phyloP scores from a whole-genome alignment of 2,113 vertebrate species.

The Aepyceros melampus region DNA sequence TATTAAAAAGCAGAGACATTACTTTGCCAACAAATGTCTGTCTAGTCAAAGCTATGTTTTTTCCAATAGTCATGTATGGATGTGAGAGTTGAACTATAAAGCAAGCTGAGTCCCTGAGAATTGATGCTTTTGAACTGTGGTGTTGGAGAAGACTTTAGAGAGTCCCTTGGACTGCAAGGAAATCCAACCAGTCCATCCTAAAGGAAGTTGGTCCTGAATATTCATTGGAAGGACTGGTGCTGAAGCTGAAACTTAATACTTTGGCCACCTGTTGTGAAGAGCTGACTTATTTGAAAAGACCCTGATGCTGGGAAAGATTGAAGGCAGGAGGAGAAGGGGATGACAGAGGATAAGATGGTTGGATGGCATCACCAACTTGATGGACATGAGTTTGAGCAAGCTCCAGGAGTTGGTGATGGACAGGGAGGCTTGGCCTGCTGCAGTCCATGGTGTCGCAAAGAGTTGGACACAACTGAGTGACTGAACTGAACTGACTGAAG shows the following conservation, averaged over 20 bases:
- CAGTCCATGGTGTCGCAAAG: background rate
- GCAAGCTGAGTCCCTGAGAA: background rate
- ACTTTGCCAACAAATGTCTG: background rate
- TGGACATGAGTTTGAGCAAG: background rate
- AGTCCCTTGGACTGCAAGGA: background rate
- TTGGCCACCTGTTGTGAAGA: background rate
- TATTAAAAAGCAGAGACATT: background rate
- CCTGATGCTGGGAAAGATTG: background rate
- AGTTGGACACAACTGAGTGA: background rate
- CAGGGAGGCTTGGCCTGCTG: background rate
- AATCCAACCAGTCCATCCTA: background rate
- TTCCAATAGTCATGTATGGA: background rate
- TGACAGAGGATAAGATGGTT: background rate
- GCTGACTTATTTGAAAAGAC: background rate
- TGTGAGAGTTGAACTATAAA: background rate
- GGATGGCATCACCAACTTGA: fast-evolving
- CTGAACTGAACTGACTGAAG: background rate
- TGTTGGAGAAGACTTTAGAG: background rate
- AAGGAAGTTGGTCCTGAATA: background rate
- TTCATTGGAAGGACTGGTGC: background rate
- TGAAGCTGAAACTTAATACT: background rate
- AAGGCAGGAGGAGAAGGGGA: background rate
- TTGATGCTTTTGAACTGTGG: background rate
- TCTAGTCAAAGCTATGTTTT: background rate
- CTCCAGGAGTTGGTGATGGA: background rate